A percentile compares a stretch with the other conserved stretches of the same genome.
These are phyloP conservation scores for Phenganax subtilis DNA, from an alignment of 92 coral and sea anemone genomes.

Conservation along the genomic window DNA sequence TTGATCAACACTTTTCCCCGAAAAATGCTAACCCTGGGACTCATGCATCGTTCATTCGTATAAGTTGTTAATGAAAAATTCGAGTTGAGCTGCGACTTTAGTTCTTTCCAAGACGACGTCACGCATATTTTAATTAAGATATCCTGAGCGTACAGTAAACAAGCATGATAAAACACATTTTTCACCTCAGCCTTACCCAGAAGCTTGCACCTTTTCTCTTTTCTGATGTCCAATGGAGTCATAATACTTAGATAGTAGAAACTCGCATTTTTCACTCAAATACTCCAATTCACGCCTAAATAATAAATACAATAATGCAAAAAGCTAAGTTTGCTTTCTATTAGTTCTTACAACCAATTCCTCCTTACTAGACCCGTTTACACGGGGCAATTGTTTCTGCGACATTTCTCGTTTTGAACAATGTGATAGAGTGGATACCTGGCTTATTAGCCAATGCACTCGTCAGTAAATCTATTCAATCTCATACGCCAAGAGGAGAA, in stretches of 20 bases:
- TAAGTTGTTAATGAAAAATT: too few species aligned
- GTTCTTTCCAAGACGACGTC: too few species aligned
- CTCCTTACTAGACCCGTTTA: background rate
- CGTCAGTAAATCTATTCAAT: too few species aligned
- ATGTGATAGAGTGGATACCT: too few species aligned
- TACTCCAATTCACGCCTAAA: slow-evolving; percentile 71
- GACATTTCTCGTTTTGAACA: too few species aligned
- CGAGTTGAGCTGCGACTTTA: too few species aligned
- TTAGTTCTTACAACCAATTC: background rate
- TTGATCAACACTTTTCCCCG: too few species aligned
- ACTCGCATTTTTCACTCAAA: slow-evolving; percentile 72
- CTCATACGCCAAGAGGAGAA: too few species aligned
- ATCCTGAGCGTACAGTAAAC: background rate
- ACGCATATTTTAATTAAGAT: background rate
- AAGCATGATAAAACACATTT: background rate
- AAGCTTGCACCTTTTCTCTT: slow-evolving; percentile 65
- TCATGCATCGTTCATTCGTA: too few species aligned
- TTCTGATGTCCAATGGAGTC: slow-evolving; percentile 73
- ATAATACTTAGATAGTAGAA: slow-evolving; percentile 68
- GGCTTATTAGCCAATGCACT: too few species aligned
- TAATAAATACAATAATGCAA: background rate
- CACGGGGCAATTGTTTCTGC: too few species aligned
- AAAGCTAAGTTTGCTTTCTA: background rate
- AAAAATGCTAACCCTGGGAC: too few species aligned
- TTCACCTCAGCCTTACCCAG: slow-evolving; percentile 59